Evolutionary conservation across 2,888 invertebrate species (phyloP).

Genomic region (Eupithecia exiguata): DNA sequence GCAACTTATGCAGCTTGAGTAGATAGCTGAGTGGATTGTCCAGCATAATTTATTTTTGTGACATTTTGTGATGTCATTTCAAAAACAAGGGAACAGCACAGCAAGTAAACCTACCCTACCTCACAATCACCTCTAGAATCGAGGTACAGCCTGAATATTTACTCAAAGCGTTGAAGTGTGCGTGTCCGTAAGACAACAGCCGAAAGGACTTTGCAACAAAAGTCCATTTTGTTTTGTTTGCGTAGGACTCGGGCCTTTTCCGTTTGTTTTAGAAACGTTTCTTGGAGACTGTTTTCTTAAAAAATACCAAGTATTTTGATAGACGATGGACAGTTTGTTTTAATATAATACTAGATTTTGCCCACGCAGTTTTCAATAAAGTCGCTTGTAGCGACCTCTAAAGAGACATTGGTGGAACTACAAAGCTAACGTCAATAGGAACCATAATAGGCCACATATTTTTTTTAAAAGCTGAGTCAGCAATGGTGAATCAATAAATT

Average conservation of each 20-base stretch:
- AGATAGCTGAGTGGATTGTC: too few relatives aligned
- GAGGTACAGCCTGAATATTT: conserved; percentile 1
- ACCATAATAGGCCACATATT: too few relatives aligned
- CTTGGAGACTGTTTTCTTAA: conserved; percentile 31
- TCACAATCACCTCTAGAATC: neutral
- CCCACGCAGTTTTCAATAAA: neutral
- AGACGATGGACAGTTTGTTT: conserved; percentile 10
- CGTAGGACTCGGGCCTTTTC: conserved; percentile 39
- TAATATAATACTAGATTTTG: neutral
- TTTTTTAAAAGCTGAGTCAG: too few relatives aligned
- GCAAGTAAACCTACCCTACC: neutral
- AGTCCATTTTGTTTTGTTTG: conserved; percentile 43
- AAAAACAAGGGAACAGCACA: too few relatives aligned
- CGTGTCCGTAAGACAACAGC: conserved; percentile 34
- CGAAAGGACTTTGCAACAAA: conserved; percentile 36
- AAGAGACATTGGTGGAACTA: too few relatives aligned
- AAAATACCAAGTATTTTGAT: conserved; percentile 26
- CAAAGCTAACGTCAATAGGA: too few relatives aligned
- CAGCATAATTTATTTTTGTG: too few relatives aligned
- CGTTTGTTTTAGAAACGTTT: conserved; percentile 25
- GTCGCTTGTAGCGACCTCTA: too few relatives aligned
- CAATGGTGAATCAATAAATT: too few relatives aligned
- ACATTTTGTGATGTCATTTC: too few relatives aligned
- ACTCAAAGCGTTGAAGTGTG: conserved; percentile 39
- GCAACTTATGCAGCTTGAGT: too few relatives aligned